Percentiles rank a stretch among this genome's conserved stretches.
Evolutionary conservation across 2,113 vertebrate species (phyloP).

Genomic region (Microtus ochrogaster): DNA sequence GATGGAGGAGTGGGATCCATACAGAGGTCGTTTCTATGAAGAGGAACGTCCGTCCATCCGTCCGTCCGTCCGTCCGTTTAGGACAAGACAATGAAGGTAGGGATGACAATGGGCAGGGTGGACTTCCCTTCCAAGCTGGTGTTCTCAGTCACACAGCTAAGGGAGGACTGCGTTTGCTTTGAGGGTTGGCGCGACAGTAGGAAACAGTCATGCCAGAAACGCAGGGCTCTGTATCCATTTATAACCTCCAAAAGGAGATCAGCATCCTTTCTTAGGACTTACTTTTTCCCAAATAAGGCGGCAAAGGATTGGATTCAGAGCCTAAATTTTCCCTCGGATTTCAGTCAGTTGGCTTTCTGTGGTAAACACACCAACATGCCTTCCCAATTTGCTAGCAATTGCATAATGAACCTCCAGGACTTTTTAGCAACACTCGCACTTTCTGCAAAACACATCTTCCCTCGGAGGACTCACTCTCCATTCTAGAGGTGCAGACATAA

Average conservation of each 20-base stretch:
- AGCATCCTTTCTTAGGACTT: neutral
- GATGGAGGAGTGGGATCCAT: neutral
- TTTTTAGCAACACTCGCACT: neutral
- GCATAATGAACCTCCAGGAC: neutral
- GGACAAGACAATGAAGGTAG: neutral
- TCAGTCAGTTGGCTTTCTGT: conserved; percentile 71
- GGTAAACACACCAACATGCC: neutral
- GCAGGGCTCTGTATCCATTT: conserved; percentile 5
- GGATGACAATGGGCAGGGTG: neutral
- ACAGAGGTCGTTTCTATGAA: conserved; percentile 32
- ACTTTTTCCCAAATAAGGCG: conserved; percentile 4
- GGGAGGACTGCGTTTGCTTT: conserved; percentile 25
- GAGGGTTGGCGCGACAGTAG: neutral
- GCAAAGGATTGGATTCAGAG: neutral
- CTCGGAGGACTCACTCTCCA: neutral
- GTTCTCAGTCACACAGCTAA: neutral
- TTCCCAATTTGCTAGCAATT: neutral
- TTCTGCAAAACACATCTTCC: neutral
- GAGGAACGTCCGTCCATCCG: conserved; percentile 3
- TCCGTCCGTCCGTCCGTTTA: neutral
- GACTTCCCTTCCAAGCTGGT: conserved; percentile 23
- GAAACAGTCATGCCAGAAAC: neutral
- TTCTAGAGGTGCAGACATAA: neutral
- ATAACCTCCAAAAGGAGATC: conserved; percentile 2
- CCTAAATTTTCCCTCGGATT: conserved; percentile 28